A percentile compares a stretch with the other conserved stretches of the same genome.
Conservation (phyloP, 2,113 vertebrate species). For the Naja naja region DNA sequence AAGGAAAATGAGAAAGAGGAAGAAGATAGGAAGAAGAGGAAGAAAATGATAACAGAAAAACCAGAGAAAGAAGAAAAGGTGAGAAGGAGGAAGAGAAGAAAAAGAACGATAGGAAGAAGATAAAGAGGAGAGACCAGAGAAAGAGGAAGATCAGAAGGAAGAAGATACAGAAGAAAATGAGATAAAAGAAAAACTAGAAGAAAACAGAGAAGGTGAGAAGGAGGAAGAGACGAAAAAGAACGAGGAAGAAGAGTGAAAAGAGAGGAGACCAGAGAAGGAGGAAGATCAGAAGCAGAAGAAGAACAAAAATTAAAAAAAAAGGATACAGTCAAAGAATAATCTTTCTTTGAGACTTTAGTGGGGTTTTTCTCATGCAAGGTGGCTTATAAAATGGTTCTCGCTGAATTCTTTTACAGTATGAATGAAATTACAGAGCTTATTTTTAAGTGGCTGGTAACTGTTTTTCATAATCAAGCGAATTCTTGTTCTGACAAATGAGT, state of each 20-base stretch:
- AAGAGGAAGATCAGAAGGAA: neutral
- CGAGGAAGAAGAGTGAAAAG: neutral
- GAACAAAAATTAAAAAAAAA: neutral
- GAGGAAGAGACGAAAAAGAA: too few species aligned
- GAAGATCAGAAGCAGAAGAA: neutral
- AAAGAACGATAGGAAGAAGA: neutral
- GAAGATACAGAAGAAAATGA: neutral
- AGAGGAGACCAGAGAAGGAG: neutral
- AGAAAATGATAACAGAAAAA: neutral
- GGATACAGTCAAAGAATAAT: neutral
- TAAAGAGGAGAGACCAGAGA: neutral
- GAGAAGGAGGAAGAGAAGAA: neutral
- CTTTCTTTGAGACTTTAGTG: neutral
- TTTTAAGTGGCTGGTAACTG: neutral
- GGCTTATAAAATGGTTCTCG: neutral
- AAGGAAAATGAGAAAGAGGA: neutral
- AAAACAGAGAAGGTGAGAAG: too few species aligned
- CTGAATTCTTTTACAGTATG: neutral
- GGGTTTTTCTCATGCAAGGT: neutral
- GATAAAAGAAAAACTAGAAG: too few species aligned
- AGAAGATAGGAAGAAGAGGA: neutral
- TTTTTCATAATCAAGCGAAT: neutral
- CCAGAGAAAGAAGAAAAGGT: neutral
- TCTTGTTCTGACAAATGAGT: neutral
- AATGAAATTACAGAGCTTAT: neutral